Evolutionary conservation across 2,797 vertebrate genomes (phyloP).

Genomic region (Gambelia wislizenii): DNA sequence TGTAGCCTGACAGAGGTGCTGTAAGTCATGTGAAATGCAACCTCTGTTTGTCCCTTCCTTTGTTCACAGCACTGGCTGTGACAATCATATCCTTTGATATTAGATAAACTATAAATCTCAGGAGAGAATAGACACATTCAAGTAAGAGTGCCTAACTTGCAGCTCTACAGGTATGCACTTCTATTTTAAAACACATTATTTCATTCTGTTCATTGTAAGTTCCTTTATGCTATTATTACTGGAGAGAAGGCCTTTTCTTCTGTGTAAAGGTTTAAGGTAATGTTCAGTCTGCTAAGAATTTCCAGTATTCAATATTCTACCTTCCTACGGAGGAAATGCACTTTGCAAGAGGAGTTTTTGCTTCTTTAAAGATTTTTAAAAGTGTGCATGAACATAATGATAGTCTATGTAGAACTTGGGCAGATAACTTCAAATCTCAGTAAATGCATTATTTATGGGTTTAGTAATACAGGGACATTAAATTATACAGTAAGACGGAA

Average conservation of each 20-base stretch:
- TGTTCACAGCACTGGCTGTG: too few relatives aligned
- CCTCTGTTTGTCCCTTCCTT: too few relatives aligned
- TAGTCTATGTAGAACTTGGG: constrained; percentile 13
- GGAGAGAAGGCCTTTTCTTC: neutral
- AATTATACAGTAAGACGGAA: constrained; percentile 18
- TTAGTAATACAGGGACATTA: constrained; percentile 22
- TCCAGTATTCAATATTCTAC: constrained; percentile 43
- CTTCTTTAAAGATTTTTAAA: constrained; percentile 55
- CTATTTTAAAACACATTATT: neutral
- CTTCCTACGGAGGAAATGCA: constrained; percentile 46
- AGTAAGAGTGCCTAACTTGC: neutral
- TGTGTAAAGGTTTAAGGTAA: constrained; percentile 33
- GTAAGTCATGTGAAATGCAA: neutral
- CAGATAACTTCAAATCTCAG: neutral
- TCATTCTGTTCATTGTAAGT: neutral
- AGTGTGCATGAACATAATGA: neutral
- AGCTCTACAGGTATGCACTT: neutral
- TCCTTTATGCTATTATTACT: neutral
- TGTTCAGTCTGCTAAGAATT: constrained; percentile 25
- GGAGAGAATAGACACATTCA: neutral
- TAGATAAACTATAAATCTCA: neutral
- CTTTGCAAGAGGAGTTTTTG: constrained; percentile 42
- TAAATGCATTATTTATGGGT: constrained; percentile 16
- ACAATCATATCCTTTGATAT: neutral
- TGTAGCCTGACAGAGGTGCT: neutral